phyloP scores from a whole-genome alignment of 92 coral and sea anemone species.

The Epizoanthus illoricatus region DNA sequence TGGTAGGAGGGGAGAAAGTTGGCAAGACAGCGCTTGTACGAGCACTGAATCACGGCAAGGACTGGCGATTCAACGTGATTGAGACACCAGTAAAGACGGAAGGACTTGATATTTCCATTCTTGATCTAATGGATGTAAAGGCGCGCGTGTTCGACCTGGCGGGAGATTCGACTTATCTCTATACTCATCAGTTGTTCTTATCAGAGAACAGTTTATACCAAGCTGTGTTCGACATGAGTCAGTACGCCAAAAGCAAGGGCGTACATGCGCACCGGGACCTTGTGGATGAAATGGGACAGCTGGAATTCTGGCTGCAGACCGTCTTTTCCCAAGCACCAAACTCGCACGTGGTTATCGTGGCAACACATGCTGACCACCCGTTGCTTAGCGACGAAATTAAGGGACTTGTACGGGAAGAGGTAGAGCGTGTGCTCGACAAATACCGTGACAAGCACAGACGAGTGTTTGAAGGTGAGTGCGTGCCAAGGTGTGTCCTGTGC shows the following conservation, averaged over 20 bases:
- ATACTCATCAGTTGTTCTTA: constrained; percentile 68
- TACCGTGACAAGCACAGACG: constrained; percentile 76
- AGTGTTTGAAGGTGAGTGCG: constrained; percentile 79
- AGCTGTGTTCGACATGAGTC: constrained; percentile 81
- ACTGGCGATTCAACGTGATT: constrained; percentile 67
- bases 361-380: constrained; percentile 83
- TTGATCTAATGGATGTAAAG: constrained; percentile 58
- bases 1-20: constrained; percentile 75
- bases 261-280: constrained; percentile 46
- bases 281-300: constrained; percentile 65
- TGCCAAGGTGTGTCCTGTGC: constrained; percentile 75
- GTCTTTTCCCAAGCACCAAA: constrained; percentile 80
- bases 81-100: constrained; percentile 55
- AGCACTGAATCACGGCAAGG: constrained; percentile 56
- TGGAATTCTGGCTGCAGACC: constrained; percentile 83
- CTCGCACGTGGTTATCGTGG: constrained; percentile 75
- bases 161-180: constrained; percentile 63
- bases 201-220: constrained; percentile 86
- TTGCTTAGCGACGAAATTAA: constrained; percentile 69
- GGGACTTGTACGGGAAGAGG: constrained; percentile 72
- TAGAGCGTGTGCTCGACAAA: constrained; percentile 67
- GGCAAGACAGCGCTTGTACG: constrained; percentile 73
- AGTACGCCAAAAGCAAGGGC: constrained; percentile 67
- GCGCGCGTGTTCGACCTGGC: constrained; percentile 81
- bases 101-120: constrained; percentile 65